Evolutionary conservation across 2,113 vertebrate genomes (phyloP).

Genomic region (Shinisaurus crocodilurus): DNA sequence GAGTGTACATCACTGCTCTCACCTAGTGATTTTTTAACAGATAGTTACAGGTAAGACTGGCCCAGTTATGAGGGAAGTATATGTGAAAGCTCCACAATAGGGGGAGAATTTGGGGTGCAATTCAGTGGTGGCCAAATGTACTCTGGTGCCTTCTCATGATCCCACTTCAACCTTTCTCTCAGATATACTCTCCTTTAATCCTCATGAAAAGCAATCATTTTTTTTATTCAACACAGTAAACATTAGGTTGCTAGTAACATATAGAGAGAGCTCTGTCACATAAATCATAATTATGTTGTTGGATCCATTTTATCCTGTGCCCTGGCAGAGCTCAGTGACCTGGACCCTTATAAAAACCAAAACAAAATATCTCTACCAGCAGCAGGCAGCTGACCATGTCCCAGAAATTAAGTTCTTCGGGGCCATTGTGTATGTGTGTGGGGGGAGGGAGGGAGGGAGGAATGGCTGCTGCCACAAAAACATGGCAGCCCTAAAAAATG

Average conservation of each 20-base stretch:
- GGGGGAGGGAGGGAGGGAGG: background rate
- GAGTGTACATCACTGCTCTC: conserved; percentile 16
- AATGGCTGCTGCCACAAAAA: background rate
- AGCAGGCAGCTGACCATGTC: background rate
- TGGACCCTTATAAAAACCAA: background rate
- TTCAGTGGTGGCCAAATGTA: background rate
- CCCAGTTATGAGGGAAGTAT: background rate
- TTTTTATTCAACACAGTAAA: background rate
- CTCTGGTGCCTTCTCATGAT: background rate
- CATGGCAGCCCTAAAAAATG: background rate
- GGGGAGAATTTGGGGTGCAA: background rate
- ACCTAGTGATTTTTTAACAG: background rate
- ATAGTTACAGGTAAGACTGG: background rate
- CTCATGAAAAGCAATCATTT: no score
- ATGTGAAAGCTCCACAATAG: background rate
- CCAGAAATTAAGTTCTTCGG: background rate
- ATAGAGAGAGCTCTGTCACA: background rate
- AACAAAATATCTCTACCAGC: background rate
- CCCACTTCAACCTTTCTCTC: background rate
- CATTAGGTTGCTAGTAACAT: no score
- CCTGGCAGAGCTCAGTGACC: background rate
- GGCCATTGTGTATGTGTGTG: background rate
- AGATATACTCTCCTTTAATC: background rate
- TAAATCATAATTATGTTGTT: background rate
- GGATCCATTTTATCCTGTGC: background rate